Base-by-base conservation (phyloP, 2,888 invertebrate genomes). In the Ophioninae sp. region DNA sequence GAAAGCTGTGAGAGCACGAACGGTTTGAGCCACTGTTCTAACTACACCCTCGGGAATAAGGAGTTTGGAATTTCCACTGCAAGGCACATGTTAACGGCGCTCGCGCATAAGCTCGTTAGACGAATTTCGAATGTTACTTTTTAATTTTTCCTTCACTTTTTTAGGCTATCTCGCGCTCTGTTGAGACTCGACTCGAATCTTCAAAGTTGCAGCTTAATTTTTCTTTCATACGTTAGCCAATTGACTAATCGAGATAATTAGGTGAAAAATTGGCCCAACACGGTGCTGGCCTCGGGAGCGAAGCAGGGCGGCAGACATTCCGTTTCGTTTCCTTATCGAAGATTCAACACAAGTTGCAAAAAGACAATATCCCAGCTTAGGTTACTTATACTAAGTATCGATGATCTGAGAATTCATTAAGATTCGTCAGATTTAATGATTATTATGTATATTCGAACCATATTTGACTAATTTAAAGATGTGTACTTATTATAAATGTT, bases 21-120 rank as follows among this genome's bases (percentile, higher is more conserved):
- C 70, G 44, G 81, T 75, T 81, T 74, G 78, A 75, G 79, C 72
- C 56, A 79, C 84, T 79, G 84, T 81, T 81, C 74, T 10, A 79
- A 79, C 81, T 81, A 72, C 69, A 79, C 84, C 74, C 68, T 13
- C 74, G 80, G 79, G 81, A 79, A 79, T 80, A 72, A 76, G 75
- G 67, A 79, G 79, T 84, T 81, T 79, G 67, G 50, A 84, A 81
- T 79, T 81, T 79, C 69, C 65, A 30, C 44, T 73, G 73, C 57
- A 67, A 67, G 72, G 65, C 59, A 73, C 65, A 73, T 65, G 79
- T 67, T 79, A 79, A 59, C 72, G 73, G 44, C 65, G 59, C 65
- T 41, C 39, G 10, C 59, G 68, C 59, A 44, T 65, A 59, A 59
- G 72, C 67, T 79, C 79, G 73, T 79, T 79, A 73, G 72, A 73